These are phyloP conservation scores for Thera britannica DNA, from an alignment of 2,888 invertebrate genomes.

Conservation along the genomic window DNA sequence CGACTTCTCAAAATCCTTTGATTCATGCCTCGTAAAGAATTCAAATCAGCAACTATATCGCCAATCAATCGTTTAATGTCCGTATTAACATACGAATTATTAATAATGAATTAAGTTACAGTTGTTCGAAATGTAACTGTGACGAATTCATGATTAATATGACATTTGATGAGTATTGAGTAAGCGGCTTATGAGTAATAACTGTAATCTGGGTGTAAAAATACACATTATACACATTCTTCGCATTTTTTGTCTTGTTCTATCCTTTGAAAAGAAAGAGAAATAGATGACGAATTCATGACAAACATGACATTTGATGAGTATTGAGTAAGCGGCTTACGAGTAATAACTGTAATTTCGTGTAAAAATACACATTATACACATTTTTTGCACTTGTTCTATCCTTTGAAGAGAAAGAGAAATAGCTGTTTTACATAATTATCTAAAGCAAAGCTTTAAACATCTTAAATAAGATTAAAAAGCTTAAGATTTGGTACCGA, in stretches of 20 bases:
- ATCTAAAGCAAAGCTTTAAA: too few relatives aligned
- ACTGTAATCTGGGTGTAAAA: not conserved
- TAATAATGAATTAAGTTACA: conserved; percentile 34
- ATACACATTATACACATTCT: not conserved
- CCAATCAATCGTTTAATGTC: conserved; percentile 29
- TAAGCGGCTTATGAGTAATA: conserved; percentile 11
- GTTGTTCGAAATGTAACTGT: conserved; percentile 38
- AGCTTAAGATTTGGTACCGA: too few relatives aligned
- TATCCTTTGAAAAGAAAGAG: too few relatives aligned
- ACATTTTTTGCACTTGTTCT: too few relatives aligned
- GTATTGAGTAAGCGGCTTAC: conserved; percentile 15
- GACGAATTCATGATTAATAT: conserved; percentile 45
- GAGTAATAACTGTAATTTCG: conserved; percentile 3
- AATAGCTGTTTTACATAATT: conserved; percentile 13
- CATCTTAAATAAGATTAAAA: too few relatives aligned
- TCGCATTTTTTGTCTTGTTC: too few relatives aligned
- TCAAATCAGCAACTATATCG: conserved; percentile 36
- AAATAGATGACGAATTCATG: conserved; percentile 40
- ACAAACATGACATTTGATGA: conserved; percentile 40
- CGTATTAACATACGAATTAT: conserved; percentile 32
- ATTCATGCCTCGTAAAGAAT: conserved; percentile 26
- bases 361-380: not conserved
- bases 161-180: conserved; percentile 34
- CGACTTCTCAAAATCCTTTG: conserved; percentile 9
- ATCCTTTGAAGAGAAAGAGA: too few relatives aligned